Base-by-base conservation (phyloP, 2,113 vertebrate species). In the Parus major region DNA sequence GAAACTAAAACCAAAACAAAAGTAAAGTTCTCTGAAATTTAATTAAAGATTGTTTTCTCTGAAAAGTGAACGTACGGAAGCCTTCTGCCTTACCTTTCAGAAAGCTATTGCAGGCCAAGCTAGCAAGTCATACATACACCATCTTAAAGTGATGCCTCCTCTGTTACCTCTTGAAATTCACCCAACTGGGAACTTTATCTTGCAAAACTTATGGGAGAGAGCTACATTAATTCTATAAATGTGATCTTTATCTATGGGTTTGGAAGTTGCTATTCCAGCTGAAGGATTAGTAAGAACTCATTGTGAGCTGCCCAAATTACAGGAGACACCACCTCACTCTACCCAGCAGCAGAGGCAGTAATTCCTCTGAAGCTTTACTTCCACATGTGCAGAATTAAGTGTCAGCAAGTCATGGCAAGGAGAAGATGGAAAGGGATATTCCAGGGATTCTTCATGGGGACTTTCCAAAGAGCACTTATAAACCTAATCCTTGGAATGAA, bases 191-290 rank as follows among this genome's bases (percentile, higher is more conserved):
- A 75, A 79, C 61, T 92, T 56, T 72, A 46, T 49, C 63, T 92
- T 82, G 68, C 90, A 90, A 94, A 92, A 86, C 0, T 2, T 23
- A 86, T 47, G 59, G 79, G 79, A 94, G 82, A 73, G 50, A 93
- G 39, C 39, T 50, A 68, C 31, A 33, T 65, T 63, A 59, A 61
- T 35, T 94, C 46, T 50, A 17, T 70, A 69, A 53, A 72, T 24
- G 66, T 80, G 50, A 88, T 94, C 42, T 39, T 28, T 88, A 92
- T 73, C 92, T 86, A 21, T 31, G 59, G 80, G 55, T 82, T 96
- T 90, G 72, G 71, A 46, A 88, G 41, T 16, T 83, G 50, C 52
- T 92, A 86, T 59, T 81, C 47, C 31, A 50, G 63, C 29, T 93
- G 90, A 90, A 83, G 55, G 82, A 83, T 80, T 82, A 92, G 12